These are phyloP conservation scores for Macquaria ambigua DNA, from an alignment of 2,113 vertebrate species.

Conservation along the genomic window DNA sequence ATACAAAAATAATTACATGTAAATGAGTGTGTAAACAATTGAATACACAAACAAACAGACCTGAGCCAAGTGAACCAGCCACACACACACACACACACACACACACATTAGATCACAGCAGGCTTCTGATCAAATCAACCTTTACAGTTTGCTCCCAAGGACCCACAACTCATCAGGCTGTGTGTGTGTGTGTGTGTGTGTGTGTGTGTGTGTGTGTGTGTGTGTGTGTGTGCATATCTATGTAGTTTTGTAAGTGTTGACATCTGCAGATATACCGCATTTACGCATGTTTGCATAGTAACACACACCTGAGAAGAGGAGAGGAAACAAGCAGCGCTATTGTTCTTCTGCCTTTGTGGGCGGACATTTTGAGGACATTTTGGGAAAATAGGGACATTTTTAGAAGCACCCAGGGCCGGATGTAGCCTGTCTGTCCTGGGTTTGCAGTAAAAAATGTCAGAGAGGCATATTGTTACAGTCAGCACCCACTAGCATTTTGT, in stretches of 20 bases:
- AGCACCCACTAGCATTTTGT: too few species aligned
- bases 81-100: neutral
- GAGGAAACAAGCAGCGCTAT: neutral
- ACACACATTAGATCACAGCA: neutral
- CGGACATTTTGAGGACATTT: neutral
- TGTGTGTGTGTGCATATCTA: neutral
- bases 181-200: neutral
- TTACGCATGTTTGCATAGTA: neutral
- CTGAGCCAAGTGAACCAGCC: too few species aligned
- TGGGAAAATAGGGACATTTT: neutral
- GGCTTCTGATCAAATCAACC: neutral
- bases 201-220: neutral
- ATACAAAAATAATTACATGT: neutral
- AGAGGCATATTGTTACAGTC: too few species aligned
- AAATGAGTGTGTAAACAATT: neutral
- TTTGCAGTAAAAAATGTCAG: too few species aligned
- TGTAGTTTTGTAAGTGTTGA: neutral
- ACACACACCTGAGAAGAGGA: neutral
- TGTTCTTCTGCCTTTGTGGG: too few species aligned
- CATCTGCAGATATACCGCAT: neutral
- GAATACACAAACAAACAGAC: neutral
- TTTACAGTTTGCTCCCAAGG: neutral
- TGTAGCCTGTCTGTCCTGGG: too few species aligned
- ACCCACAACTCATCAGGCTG: neutral
- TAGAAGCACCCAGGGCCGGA: too few species aligned